Evolutionary conservation across 2,888 invertebrate species (phyloP).

Genomic region (Tenthredo distinguenda): DNA sequence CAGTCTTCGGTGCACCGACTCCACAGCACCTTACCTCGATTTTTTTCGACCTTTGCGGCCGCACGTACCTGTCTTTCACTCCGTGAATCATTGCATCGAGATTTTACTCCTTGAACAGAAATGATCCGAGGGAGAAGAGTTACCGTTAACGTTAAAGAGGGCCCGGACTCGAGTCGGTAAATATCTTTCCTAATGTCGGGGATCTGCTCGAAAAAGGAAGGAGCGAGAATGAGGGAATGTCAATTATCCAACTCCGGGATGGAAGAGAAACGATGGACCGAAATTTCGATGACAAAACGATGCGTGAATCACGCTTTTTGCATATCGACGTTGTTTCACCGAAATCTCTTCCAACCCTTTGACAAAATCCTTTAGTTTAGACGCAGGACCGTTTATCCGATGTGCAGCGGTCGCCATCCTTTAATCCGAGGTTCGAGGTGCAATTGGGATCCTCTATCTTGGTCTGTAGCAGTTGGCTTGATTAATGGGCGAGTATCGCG

Average conservation of each 20-base stretch:
- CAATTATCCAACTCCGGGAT: neutral
- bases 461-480: slow-evolving; percentile 5
- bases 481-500: slow-evolving; percentile 19
- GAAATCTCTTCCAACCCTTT: neutral
- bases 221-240: neutral
- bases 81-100: slow-evolving; percentile 21
- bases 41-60: slow-evolving; percentile 26
- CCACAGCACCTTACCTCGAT: neutral
- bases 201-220: neutral
- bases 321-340: neutral
- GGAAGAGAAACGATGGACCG: neutral
- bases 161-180: slow-evolving; percentile 1
- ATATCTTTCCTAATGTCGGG: neutral
- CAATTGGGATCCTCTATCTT: slow-evolving; percentile 16
- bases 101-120: slow-evolving; percentile 6
- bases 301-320: neutral
- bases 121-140: neutral
- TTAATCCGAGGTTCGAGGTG: neutral
- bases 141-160: slow-evolving; percentile 4
- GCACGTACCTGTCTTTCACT: slow-evolving; percentile 27
- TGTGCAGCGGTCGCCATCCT: neutral
- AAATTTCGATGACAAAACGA: neutral
- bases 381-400: neutral
- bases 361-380: neutral
- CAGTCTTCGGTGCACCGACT: neutral